Evolutionary conservation across 2,797 vertebrate species (phyloP), one percentile per base, ranked within the genome.

Genomic region (Microctenopoma lineatum): DNA sequence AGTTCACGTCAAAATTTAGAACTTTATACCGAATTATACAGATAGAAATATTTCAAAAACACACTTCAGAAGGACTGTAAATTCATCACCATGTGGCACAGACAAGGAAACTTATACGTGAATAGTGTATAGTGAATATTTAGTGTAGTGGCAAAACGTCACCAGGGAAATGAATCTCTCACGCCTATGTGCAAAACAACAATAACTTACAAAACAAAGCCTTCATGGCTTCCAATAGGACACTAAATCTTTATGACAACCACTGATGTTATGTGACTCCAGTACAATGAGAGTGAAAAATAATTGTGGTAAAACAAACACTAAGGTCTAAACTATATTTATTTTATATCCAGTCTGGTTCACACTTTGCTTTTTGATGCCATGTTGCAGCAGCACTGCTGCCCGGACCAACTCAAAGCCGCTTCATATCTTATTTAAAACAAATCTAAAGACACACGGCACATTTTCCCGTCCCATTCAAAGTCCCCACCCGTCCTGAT

Each of bases 401-500:
- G 61, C 62, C 52, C 65, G 47, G 52, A 52, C 9, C 51, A 21
- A 47, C 61, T 82, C 65, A 44, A 5, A 45, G 29, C 13, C 21
- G 44, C 44, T 64, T 14, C 38, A 34, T 16, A 18, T 42, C 38
- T 32, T 27, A 45, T 46, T 27, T 48, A 14, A 51, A 71, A 59
- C 9, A 21, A 48, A 26, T 12, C 16, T 1, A 0, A 25, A 83
- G 61, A 81, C 16, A 45, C 16, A 54, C 39, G 44, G 34, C 7
- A 54, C 39, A 56, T 68, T 66, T 62, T 46, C 44, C 15, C 42
- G 57, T 58, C 62, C 56, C 46, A 46, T 75, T 68, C 58, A 53
- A 44, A 64, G 73, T 84, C 79, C 81, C 64, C 82, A 82, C 81
- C 83, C 85, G 65, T 81, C 60, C 13, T 51, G 25, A 59, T 67